A percentile compares a stretch with the other conserved stretches of the same genome.
Evolutionary conservation across 2,888 invertebrate species (phyloP).

Genomic region (Scaeva pyrastri): DNA sequence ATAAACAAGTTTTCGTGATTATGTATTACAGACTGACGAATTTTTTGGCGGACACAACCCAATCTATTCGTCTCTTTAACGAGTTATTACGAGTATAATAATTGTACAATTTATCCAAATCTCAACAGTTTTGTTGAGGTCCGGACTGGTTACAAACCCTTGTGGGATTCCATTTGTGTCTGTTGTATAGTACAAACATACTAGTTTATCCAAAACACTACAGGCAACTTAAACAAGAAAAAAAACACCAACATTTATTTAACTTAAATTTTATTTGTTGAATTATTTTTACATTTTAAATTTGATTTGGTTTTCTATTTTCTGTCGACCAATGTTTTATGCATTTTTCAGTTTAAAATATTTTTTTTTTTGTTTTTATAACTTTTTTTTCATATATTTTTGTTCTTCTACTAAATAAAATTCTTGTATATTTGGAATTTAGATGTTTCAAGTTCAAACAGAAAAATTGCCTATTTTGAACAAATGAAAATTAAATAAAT

Average conservation of each 20-base stretch:
- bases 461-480: neutral
- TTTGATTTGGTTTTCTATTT: constrained; percentile 33
- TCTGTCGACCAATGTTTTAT: constrained; percentile 11
- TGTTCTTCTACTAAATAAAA: constrained; percentile 27
- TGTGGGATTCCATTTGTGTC: no score
- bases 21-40: no score
- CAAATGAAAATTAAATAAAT: neutral
- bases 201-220: no score
- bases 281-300: constrained; percentile 68
- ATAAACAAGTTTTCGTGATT: no score
- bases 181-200: no score
- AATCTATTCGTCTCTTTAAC: no score
- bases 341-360: constrained; percentile 8
- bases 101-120: no score
- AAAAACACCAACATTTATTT: constrained; percentile 25
- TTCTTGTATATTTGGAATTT: neutral
- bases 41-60: no score
- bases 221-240: no score
- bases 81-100: no score
- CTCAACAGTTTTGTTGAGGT: no score
- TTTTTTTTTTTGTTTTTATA: constrained; percentile 2
- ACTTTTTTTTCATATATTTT: neutral
- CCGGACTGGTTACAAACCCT: no score
- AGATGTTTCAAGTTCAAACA: neutral
- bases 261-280: constrained; percentile 74